Percentiles rank a stretch among this genome's conserved stretches.
These are phyloP conservation scores for Corythornis cristatus DNA, from an alignment of 2,113 vertebrate genomes.

Conservation along the genomic window DNA sequence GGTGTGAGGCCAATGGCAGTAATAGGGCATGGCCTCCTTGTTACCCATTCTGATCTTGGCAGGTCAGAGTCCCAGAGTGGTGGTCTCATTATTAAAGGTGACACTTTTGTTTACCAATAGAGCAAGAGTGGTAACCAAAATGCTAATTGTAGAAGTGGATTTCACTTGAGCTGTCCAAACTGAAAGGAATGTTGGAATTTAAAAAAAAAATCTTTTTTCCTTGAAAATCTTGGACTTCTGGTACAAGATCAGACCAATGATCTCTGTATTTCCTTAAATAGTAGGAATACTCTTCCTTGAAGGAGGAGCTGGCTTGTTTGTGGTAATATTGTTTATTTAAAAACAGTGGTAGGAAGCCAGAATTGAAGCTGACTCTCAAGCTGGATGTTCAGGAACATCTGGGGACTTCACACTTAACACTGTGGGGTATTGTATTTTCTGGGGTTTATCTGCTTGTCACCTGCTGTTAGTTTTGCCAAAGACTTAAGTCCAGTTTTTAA, in stretches of 20 bases:
- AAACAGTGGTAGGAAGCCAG: background rate
- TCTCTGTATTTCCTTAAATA: fast-evolving
- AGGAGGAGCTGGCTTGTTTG: background rate
- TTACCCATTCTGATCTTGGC: background rate
- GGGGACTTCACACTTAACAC: background rate
- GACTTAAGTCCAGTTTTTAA: background rate
- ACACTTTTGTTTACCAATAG: background rate
- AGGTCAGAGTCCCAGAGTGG: background rate
- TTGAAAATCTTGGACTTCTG: background rate
- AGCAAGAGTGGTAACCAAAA: background rate
- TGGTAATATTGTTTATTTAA: background rate
- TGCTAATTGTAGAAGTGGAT: fast-evolving
- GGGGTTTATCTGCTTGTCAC: background rate
- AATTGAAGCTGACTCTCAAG: background rate
- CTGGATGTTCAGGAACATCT: background rate
- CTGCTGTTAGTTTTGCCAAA: background rate
- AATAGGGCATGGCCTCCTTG: background rate
- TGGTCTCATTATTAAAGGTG: background rate
- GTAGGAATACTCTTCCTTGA: background rate
- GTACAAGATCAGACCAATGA: background rate
- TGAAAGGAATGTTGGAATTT: background rate
- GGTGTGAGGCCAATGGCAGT: fast-evolving
- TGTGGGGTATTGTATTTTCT: background rate
- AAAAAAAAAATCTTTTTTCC: too few species aligned
- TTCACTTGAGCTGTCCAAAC: background rate